Conservation (phyloP, 1,140 invertebrate genomes). For the Bombus waltoni region DNA sequence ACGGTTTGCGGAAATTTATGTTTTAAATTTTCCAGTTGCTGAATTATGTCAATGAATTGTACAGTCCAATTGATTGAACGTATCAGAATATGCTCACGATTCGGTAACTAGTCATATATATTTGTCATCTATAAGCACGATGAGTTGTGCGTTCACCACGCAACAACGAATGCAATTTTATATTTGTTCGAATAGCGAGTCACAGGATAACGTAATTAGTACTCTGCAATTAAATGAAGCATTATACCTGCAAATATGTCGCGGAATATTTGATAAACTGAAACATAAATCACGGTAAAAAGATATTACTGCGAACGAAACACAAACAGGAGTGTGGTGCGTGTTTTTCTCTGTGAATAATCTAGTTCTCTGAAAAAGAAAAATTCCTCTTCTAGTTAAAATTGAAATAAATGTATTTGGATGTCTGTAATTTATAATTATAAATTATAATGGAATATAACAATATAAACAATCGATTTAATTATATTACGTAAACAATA, state of each 20-base stretch:
- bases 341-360: neutral
- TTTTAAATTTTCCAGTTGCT: neutral
- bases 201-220: slow-evolving; percentile 4
- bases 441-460: neutral
- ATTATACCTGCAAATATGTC: neutral
- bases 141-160: neutral
- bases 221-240: neutral
- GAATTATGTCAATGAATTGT: neutral
- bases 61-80: neutral
- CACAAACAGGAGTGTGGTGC: neutral
- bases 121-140: neutral
- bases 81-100: slow-evolving; percentile 7
- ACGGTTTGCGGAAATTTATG: neutral
- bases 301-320: neutral
- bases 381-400: neutral
- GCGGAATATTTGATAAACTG: neutral
- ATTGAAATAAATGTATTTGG: neutral
- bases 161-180: neutral
- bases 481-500: neutral
- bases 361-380: neutral
- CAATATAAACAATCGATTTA: neutral
- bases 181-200: neutral
- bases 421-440: neutral
- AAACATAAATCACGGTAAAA: neutral
- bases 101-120: neutral